Base-by-base conservation (phyloP, 1,140 invertebrate species). In the Dolichoris vasculosae region DNA sequence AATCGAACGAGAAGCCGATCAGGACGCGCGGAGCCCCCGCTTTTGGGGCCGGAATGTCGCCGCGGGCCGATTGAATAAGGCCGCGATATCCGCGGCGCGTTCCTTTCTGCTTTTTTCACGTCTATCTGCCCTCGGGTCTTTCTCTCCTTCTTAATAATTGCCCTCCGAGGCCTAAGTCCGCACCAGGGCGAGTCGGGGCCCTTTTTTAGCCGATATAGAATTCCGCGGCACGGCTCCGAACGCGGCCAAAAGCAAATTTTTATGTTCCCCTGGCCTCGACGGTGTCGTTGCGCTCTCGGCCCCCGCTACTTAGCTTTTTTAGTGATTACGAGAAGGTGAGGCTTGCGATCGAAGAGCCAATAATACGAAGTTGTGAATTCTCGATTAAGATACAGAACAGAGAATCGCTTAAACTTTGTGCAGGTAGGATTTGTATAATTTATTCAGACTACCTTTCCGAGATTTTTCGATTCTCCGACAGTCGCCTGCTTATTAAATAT, bases 151-250 rank as follows among this genome's bases (percentile, higher is more conserved):
- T 75, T 48, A 76, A 76, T 76, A 76, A 83, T 83, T 83, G 69
- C 82, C 38, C 23, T 9, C 0, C 26, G 80, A 32, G 46, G 9
- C 43, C 26, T 11, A 51, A 43, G 23, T 46, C 6, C 38, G 23
- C 15, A 13, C 13, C 20, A 48, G 20, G 51, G 26, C 23, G 40
- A 38, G 32, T n/a, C 81, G 67, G 20, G 35, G 11, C 26, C 35
- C 55, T 26, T 83, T 83, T 83, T 83, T 76, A n/a, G n/a, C 48
- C 51, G 67, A 48, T 64, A 59, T 83, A 40, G 81, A 82, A 82
- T 64, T 83, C 71, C 82, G 71, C 81, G 77, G 48, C 17, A 69
- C 30, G 81, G 75, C n/a, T 23, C 46, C 38, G 23, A 26, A 20
- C 43, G 35, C 78, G 59, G 23, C 17, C 78, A 35, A 35, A 78